Conservation (phyloP, 2,888 invertebrate species). For the Perizoma flavofasciatum region DNA sequence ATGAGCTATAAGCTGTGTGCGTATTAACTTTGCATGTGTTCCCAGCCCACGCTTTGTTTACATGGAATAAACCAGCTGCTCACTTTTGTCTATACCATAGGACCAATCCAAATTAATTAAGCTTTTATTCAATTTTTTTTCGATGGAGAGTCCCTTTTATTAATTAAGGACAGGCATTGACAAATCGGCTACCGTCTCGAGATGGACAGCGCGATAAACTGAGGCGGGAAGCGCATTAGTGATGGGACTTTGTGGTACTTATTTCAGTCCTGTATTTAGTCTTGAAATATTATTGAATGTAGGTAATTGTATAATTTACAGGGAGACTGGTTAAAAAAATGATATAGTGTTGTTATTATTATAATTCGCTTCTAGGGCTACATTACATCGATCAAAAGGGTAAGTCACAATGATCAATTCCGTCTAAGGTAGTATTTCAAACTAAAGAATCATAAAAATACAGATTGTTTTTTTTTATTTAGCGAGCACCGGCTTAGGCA, state of each 20-base stretch:
- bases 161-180: slow-evolving; percentile 80
- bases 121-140: slow-evolving; percentile 73
- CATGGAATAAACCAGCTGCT: slow-evolving; percentile 14
- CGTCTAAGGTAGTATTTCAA: too few species aligned
- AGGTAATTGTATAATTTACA: too few species aligned
- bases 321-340: too few species aligned
- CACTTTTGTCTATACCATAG: slow-evolving; percentile 35
- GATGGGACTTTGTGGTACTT: slow-evolving; percentile 21
- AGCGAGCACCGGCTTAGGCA: too few species aligned
- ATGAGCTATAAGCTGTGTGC: too few species aligned
- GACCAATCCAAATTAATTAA: slow-evolving; percentile 74
- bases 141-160: slow-evolving; percentile 66
- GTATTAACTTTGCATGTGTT: background rate
- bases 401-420: too few species aligned
- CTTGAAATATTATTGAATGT: background rate
- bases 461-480: too few species aligned
- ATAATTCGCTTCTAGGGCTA: too few species aligned
- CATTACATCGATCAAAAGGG: too few species aligned
- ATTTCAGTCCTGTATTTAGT: slow-evolving; percentile 17
- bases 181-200: slow-evolving; percentile 77
- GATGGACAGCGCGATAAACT: slow-evolving; percentile 75
- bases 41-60: background rate
- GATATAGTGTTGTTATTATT: too few species aligned
- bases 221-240: slow-evolving; percentile 39
- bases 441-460: too few species aligned